Base-by-base conservation (phyloP, 2,113 vertebrate genomes). In the Microcebus ravelobensis region DNA sequence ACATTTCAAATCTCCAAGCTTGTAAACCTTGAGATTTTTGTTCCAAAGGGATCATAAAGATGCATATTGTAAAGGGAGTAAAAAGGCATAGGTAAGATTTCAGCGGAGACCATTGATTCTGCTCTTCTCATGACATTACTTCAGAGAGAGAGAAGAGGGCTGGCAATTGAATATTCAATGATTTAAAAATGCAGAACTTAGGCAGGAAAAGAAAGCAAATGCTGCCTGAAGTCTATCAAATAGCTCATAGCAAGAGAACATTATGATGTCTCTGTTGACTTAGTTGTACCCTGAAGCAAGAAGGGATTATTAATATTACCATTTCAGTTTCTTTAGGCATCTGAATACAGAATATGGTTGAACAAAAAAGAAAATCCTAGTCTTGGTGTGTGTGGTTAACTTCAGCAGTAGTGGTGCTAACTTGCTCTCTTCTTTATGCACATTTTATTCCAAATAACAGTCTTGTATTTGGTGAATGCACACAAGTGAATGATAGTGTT, bases 171-270 rank as follows among this genome's bases (percentile, higher is more conserved):
- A 96, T 82, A 92, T 50, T 70, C 61, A 63, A 63, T 42, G 20
- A 57, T 70, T 96, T 94, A 79, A 91, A 98, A 98, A 97, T 92
- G 59, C 31, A 96, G 81, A 97, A 68, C 42, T 77, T 90, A 95
- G 2, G 7, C 4, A 93, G 50, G 71, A 80, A 91, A 85, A 90
- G 17, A 36, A 50, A 42, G 57, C 27, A 9, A 39, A 52, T 10
- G 1, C 36, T 90, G 52, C 8, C 31, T 67, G 61, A 87, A 81
- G 8, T 39, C 29, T 92, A 21, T 85, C 31, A 84, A 76, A 11
- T 48, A 29, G 50, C 15, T 96, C 77, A 80, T n/a, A 77, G 77
- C 39, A 81, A 12, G 2, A 31, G n/a, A 82, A 5, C 7, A n/a
- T 96, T 61, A 86, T 31, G 14, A 23, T n/a, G 59, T 1, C 4